A percentile compares a stretch with the other conserved stretches of the same genome.
Evolutionary conservation across 1,140 invertebrate genomes (phyloP).

Genomic region (Drosophila pruinosa): DNA sequence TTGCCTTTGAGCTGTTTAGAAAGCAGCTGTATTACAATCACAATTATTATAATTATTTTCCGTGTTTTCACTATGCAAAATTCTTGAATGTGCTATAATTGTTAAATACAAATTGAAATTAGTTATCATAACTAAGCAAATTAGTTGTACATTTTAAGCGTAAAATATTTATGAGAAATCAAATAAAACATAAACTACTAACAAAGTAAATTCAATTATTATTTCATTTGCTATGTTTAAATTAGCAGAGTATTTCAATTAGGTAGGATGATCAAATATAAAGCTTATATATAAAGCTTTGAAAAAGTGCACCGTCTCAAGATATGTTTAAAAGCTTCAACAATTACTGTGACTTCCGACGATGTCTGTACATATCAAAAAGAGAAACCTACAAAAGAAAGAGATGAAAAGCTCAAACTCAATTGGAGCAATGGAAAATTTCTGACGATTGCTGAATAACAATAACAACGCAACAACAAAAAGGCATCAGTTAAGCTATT

Average conservation of each 20-base stretch:
- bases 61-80: conserved; percentile 24
- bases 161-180: conserved; percentile 76
- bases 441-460: conserved; percentile 51
- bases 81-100: conserved; percentile 75
- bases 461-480: conserved; percentile 19
- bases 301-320: neutral
- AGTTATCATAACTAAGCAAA: conserved; percentile 67
- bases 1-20: conserved; percentile 51
- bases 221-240: neutral
- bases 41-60: conserved; percentile 31
- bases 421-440: conserved; percentile 70
- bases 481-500: conserved; percentile 39
- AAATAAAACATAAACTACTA: conserved; percentile 69
- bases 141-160: conserved; percentile 74
- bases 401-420: conserved; percentile 33
- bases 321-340: neutral
- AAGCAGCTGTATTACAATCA: conserved; percentile 19
- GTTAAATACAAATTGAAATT: conserved; percentile 66
- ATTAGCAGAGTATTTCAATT: neutral
- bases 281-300: neutral
- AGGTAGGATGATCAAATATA: neutral
- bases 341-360: neutral
- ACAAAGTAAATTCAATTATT: conserved; percentile 3
- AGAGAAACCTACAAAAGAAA: conserved; percentile 4
- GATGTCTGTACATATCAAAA: neutral